Evolutionary conservation across 2,113 vertebrate genomes (phyloP).

Genomic region (Takifugu bimaculatus): DNA sequence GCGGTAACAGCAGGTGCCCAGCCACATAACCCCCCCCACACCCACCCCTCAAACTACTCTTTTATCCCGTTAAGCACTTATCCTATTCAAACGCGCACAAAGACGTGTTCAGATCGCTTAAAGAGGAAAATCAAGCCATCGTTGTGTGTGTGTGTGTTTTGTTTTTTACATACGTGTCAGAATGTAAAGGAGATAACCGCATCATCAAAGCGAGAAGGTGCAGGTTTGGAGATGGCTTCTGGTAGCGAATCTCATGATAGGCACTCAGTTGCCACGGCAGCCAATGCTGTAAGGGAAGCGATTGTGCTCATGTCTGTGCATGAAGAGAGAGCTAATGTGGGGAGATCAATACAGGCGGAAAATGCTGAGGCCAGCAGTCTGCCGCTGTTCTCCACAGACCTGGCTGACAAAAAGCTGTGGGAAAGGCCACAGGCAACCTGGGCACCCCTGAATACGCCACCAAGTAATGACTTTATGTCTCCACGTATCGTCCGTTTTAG

Average conservation of each 20-base stretch:
- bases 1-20: slow-evolving; percentile 68
- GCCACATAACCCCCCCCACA: slow-evolving; percentile 39
- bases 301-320: slow-evolving; percentile 70
- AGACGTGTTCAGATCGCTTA: slow-evolving; percentile 60
- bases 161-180: neutral
- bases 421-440: slow-evolving; percentile 56
- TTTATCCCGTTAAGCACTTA: slow-evolving; percentile 71
- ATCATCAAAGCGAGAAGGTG: slow-evolving; percentile 37
- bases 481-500: neutral
- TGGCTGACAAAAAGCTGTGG: slow-evolving; percentile 62
- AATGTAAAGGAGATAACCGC: slow-evolving; percentile 44
- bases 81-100: slow-evolving; percentile 67
- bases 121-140: slow-evolving; percentile 58
- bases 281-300: slow-evolving; percentile 68
- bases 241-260: slow-evolving; percentile 53
- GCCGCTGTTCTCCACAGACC: slow-evolving; percentile 59
- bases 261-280: slow-evolving; percentile 72
- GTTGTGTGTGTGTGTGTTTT: neutral
- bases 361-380: slow-evolving; percentile 75
- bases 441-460: slow-evolving; percentile 21
- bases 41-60: slow-evolving; percentile 57
- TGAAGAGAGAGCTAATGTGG: slow-evolving; percentile 70
- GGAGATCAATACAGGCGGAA: slow-evolving; percentile 74
- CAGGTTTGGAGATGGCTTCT: slow-evolving; percentile 48
- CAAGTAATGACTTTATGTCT: too few species aligned